A percentile compares a stretch with the other conserved stretches of the same genome.
phyloP scores from a whole-genome alignment of 2,113 vertebrate genomes.

The Acinonyx jubatus region DNA sequence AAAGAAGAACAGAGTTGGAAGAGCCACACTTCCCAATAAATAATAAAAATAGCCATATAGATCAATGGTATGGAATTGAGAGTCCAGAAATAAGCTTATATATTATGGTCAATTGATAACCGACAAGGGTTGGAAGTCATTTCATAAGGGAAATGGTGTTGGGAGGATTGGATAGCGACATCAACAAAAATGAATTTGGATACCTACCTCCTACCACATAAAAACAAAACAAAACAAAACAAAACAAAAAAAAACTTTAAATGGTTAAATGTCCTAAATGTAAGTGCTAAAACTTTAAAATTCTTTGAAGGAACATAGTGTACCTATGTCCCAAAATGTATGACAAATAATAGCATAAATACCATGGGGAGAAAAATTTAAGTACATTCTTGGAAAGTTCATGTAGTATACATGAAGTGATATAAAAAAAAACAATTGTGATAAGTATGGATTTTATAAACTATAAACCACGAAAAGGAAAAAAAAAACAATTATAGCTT shows the following conservation, averaged over 20 bases:
- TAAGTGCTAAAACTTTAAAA: neutral
- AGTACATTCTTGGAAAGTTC: neutral
- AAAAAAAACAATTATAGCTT: neutral
- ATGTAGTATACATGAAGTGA: neutral
- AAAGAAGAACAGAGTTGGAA: neutral
- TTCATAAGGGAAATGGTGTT: neutral
- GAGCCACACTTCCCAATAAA: neutral
- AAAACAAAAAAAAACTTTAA: neutral
- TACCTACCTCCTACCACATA: neutral
- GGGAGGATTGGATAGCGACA: neutral
- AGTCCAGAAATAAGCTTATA: neutral
- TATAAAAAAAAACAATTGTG: neutral
- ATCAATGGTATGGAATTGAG: neutral
- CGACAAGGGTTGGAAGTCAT: neutral
- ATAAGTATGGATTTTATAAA: neutral
- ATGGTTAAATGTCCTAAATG: neutral
- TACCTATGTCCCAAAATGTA: neutral
- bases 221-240: neutral
- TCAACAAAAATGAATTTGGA: neutral
- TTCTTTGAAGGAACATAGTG: neutral
- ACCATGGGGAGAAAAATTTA: neutral
- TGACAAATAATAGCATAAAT: neutral
- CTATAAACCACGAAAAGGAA: neutral
- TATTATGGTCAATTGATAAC: neutral
- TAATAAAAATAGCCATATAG: too few species aligned